Conservation (phyloP, 2,113 vertebrate species). For the Myiozetetes cayanensis region DNA sequence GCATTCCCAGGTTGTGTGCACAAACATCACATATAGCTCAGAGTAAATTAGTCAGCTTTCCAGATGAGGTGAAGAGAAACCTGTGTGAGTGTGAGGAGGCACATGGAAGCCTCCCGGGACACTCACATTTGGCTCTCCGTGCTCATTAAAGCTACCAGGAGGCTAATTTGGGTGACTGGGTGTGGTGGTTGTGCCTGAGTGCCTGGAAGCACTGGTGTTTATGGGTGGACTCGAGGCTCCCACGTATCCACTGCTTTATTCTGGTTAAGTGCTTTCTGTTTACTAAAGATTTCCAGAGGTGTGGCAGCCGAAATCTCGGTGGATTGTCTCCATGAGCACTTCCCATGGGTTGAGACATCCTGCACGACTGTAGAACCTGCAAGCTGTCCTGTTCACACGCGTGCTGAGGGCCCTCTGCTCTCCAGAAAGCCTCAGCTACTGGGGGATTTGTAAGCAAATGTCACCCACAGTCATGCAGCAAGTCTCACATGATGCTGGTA, state of each 20-base stretch:
- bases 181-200: neutral
- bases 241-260: neutral
- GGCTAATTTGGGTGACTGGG: neutral
- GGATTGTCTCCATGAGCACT: neutral
- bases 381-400: fast-evolving
- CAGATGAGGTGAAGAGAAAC: neutral
- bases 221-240: neutral
- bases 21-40: neutral
- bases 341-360: neutral
- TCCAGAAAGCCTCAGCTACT: neutral
- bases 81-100: neutral
- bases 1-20: neutral
- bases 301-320: fast-evolving
- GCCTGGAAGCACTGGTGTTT: neutral
- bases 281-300: neutral
- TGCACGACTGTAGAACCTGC: neutral
- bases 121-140: neutral
- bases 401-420: neutral
- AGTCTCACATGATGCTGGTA: neutral
- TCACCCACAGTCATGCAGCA: fast-evolving
- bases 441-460: neutral
- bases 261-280: neutral
- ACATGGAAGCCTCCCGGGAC: neutral
- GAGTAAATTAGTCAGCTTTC: neutral
- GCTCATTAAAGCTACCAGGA: neutral